phyloP scores from a whole-genome alignment of 2,888 invertebrate species.

The Drosophila incognita region DNA sequence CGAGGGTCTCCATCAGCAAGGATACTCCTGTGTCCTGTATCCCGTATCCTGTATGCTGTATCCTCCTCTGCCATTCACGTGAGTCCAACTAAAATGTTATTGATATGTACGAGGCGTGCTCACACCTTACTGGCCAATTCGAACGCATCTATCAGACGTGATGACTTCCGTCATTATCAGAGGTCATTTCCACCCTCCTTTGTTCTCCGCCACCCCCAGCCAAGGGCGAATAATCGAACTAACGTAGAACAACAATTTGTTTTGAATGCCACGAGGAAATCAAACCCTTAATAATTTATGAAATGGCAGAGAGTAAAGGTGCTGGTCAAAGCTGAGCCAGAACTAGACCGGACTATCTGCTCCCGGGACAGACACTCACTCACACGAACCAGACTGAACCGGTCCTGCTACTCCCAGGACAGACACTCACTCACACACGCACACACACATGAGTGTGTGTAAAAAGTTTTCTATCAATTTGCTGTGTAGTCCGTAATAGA shows the following conservation, averaged over 20 bases:
- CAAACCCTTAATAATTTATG: conserved; percentile 79
- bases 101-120: conserved; percentile 76
- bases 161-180: conserved; percentile 75
- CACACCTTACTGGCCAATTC: conserved; percentile 61
- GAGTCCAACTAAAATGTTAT: conserved; percentile 66
- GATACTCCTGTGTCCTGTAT: conserved; percentile 1
- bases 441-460: background rate
- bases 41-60: background rate
- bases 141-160: conserved; percentile 63
- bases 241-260: conserved; percentile 80
- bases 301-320: conserved; percentile 65
- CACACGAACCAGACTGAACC: background rate
- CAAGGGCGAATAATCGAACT: conserved; percentile 77
- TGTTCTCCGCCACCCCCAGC: conserved; percentile 20
- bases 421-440: background rate
- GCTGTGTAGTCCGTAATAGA: conserved; percentile 75
- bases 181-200: background rate
- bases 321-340: conserved; percentile 11
- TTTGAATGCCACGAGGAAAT: conserved; percentile 65
- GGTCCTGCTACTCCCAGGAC: conserved; percentile 43
- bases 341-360: conserved; percentile 10
- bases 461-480: conserved; percentile 72
- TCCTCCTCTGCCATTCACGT: conserved; percentile 27
- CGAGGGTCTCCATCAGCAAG: conserved; percentile 12
- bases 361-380: conserved; percentile 38